Evolutionary conservation across 2,797 vertebrate species (phyloP), one percentile per base, ranked within the genome.

Genomic region (Mionectes olivaceus): DNA sequence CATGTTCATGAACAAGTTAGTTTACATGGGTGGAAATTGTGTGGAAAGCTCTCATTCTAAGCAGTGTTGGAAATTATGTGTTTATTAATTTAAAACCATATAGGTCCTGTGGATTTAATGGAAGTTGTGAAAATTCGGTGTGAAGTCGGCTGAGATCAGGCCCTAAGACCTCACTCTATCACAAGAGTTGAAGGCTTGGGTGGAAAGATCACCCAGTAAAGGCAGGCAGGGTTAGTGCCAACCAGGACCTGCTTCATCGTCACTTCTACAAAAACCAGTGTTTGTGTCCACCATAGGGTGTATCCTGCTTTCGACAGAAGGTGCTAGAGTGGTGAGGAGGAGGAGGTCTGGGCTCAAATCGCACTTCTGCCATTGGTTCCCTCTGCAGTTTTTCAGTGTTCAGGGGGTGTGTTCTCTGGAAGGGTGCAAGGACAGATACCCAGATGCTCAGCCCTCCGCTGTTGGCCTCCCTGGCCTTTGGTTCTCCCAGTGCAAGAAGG

Each of bases 211-310:
- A 43, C 30, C 19, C 32, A 33, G 2, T 37, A n/a, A 37, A 63
- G 47, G 35, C 18, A 63, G 47, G 35, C 18, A 49, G 47, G 18
- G 4, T 57, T 55, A 39, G 32, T 57, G 37, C 61, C 46, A 71
- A 6, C 13, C 1, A 9, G 49, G 33, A 61, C 33, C 39, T 11
- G 2, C 22, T 49, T 63, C 0, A 0, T 18, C 44, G 19, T 64
- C 22, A 3, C 22, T 53, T 68, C 57, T 52, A 1, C 50, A 53
- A 37, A 30, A 49, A 35, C 7, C 13, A 11, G 4, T 37, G 56
- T 15, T 37, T 16, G 19, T 11, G 17, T 23, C 50, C 22, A 39
- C 10, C 17, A 22, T 22, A 30, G 4, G 6, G 15, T 35, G 24
- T n/a, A 21, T 28, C 8, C 33, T 41, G 4, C 39, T 63, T 14